Evolutionary conservation across 2,888 invertebrate species (phyloP).

Genomic region (Monopis laevigella): DNA sequence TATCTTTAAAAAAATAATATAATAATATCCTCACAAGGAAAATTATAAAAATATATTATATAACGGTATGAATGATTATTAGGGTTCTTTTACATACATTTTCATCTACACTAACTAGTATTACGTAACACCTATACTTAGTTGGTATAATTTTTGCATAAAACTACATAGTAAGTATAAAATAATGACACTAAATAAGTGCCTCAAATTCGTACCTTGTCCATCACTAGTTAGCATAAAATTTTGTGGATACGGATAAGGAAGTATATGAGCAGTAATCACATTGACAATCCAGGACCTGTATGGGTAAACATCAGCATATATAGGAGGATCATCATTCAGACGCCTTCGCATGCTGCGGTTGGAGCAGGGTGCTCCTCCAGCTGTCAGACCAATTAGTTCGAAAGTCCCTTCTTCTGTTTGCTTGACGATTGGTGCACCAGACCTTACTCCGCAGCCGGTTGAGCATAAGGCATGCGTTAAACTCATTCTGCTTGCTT

Average conservation of each 20-base stretch:
- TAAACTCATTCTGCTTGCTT: constrained; percentile 32
- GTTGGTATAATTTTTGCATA: too few relatives aligned
- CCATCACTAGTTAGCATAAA: constrained; percentile 34
- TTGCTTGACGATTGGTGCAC: constrained; percentile 44
- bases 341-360: constrained; percentile 36
- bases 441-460: constrained; percentile 46
- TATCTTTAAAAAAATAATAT: too few relatives aligned
- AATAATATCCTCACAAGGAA: too few relatives aligned
- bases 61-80: too few relatives aligned
- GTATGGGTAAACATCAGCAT: constrained; percentile 49
- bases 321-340: constrained; percentile 43
- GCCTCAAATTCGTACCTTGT: constrained; percentile 29
- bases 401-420: constrained; percentile 38
- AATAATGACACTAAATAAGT: too few relatives aligned
- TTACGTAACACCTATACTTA: too few relatives aligned
- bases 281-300: constrained; percentile 45
- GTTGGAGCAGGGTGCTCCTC: constrained; percentile 34
- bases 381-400: constrained; percentile 40
- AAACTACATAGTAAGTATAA: too few relatives aligned
- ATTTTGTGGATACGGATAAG: constrained; percentile 37
- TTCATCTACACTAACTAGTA: too few relatives aligned
- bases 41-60: too few relatives aligned
- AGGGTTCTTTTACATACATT: too few relatives aligned
- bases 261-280: constrained; percentile 40
- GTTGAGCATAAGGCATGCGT: constrained; percentile 47